phyloP scores from a whole-genome alignment of 2,888 invertebrate species.

The Lysandra bellargus region DNA sequence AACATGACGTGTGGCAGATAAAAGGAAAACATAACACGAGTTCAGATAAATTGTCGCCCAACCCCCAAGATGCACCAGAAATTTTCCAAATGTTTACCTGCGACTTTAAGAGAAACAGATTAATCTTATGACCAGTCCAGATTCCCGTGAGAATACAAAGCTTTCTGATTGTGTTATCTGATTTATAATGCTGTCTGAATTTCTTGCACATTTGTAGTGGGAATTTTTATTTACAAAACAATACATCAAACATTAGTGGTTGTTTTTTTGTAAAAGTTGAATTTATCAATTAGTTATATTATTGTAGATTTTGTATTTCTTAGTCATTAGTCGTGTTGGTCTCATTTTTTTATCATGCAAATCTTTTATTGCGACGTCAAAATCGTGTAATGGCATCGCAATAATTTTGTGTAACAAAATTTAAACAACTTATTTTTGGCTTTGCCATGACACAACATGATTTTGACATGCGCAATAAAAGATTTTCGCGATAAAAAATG shows the following conservation, averaged over 20 bases:
- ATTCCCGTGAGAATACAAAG: conserved; percentile 8
- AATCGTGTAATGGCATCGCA: too few relatives aligned
- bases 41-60: conserved; percentile 8
- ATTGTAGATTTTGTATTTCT: conserved; percentile 10
- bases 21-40: background rate
- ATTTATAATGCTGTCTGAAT: conserved; percentile 7
- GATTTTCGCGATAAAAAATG: too few relatives aligned
- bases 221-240: background rate
- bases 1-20: background rate
- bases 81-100: conserved; percentile 23
- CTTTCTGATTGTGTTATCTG: conserved; percentile 15
- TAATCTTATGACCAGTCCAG: conserved; percentile 22
- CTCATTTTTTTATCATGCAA: too few relatives aligned
- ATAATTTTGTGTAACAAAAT: too few relatives aligned
- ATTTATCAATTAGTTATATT: background rate
- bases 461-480: too few relatives aligned
- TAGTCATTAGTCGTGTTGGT: background rate
- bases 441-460: too few relatives aligned
- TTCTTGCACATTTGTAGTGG: background rate
- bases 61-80: conserved; percentile 7
- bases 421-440: too few relatives aligned
- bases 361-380: too few relatives aligned
- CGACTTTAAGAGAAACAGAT: conserved; percentile 15
- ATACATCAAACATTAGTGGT: background rate
- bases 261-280: background rate